Conservation (phyloP, 2,888 invertebrate genomes). For the Pollenia griseotomentosa region DNA sequence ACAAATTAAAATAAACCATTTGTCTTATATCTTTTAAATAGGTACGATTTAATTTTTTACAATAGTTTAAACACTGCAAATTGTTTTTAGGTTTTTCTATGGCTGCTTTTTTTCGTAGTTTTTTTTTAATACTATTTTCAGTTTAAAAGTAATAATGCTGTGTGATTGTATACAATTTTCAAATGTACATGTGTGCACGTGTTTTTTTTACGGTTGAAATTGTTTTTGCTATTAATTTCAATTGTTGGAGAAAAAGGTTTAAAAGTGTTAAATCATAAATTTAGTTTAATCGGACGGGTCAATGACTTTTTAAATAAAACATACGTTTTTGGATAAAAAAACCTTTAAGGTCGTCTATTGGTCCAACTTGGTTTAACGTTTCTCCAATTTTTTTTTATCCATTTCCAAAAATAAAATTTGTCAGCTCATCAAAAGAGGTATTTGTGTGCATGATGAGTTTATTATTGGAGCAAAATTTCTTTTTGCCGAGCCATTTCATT, state of each 20-base stretch:
- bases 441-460: no score
- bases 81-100: conserved; percentile 23
- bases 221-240: neutral
- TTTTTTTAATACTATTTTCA: conserved; percentile 36
- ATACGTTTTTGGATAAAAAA: no score
- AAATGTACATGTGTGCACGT: conserved; percentile 2
- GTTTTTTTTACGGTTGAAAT: neutral
- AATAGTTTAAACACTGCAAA: conserved; percentile 26
- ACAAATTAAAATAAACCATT: conserved; percentile 48
- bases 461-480: no score
- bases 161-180: conserved; percentile 15
- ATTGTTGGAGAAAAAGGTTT: neutral
- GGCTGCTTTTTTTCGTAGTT: conserved; percentile 4
- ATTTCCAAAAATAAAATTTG: no score
- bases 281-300: no score
- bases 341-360: no score
- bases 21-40: conserved; percentile 30
- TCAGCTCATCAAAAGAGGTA: no score
- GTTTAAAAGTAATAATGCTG: conserved; percentile 48
- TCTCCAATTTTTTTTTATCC: no score
- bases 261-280: neutral
- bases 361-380: no score
- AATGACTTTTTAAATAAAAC: no score
- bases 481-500: no score
- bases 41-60: neutral